Evolutionary conservation across 2,797 vertebrate genomes (phyloP), one percentile per base, ranked within the genome.

Genomic region (Crossoptilon crossoptilon): DNA sequence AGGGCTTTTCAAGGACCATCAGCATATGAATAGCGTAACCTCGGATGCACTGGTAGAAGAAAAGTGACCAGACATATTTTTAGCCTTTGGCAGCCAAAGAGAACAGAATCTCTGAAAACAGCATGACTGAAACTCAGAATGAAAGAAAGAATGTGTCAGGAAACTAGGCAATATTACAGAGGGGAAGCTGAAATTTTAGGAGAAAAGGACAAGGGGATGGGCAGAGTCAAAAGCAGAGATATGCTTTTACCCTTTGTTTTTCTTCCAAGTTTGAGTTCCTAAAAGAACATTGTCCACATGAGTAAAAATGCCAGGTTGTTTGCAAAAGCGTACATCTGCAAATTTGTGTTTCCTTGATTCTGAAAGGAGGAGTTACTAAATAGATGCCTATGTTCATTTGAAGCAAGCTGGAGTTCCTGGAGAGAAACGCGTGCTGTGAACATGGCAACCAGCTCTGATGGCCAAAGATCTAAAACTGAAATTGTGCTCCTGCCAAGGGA

Each of bases 21-120:
- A 77, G 16, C 82, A 92, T 55, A 83, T 87, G 87, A 95, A 94
- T 96, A 58, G 87, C 79, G 74, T 96, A 92, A 94, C 91, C 91
- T 87, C 62, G 84, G 76, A 81, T 95, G 91, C 91, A 87, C 91
- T 92, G 92, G 46, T 43, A 23, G 70, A 72, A 56, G 39, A 56
- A 31, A 31, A 73, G 31, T 91, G 89, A 93, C 91, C 87, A 93
- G 79, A 66, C 37, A 33, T 93, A 93, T 96, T 94, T 96, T 95
- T 86, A 96, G 82, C 76, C n/a, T 89, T 83, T 91, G 89, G 91
- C 79, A 89, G 73, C 23, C 14, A 27, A 66, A n/a, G 41, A 58
- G 69, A 89, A 87, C 1, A 27, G 68, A 84, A 74, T 9, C 69
- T 91, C 69, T 84, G 78, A 33, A 92, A 93, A 16, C 53, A 87